phyloP scores from a whole-genome alignment of 2,888 invertebrate species.

The Ormyrus labotus region DNA sequence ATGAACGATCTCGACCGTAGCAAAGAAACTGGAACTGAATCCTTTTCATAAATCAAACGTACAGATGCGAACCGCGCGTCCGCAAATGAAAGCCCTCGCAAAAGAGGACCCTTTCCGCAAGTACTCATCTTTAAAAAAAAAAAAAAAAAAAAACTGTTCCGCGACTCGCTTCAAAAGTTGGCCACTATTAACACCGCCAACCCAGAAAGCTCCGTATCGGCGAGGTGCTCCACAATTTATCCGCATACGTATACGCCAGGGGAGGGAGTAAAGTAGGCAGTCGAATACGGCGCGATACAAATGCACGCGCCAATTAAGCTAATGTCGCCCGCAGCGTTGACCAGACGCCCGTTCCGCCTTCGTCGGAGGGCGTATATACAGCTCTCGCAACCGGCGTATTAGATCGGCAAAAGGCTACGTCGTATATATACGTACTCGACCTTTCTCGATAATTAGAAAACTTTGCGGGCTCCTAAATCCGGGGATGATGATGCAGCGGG shows the following conservation, averaged over 20 bases:
- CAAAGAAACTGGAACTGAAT: too few relatives aligned
- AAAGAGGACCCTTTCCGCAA: neutral
- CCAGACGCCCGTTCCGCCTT: conserved; percentile 9
- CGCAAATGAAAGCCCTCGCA: too few relatives aligned
- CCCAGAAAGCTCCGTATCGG: too few relatives aligned
- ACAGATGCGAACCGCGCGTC: too few relatives aligned
- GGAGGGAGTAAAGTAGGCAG: neutral
- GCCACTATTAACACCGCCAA: too few relatives aligned
- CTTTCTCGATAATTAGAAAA: conserved; percentile 53
- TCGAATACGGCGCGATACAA: conserved; percentile 30
- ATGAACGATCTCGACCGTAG: too few relatives aligned
- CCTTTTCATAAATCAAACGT: too few relatives aligned
- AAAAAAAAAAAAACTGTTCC: too few relatives aligned
- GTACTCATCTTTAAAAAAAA: too few relatives aligned
- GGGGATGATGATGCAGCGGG: neutral
- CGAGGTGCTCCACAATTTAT: neutral
- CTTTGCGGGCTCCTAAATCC: conserved; percentile 18
- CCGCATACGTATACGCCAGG: too few relatives aligned
- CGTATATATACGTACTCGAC: neutral
- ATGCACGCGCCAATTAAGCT: conserved; percentile 65
- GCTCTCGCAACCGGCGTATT: neutral
- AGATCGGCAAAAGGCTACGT: neutral
- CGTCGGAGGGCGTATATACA: neutral
- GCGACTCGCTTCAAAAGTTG: too few relatives aligned
- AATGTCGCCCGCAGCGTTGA: conserved; percentile 65